Evolutionary conservation across 2,113 vertebrate genomes (phyloP), one percentile per base, ranked within the genome.

Genomic region (Piaya cayana): DNA sequence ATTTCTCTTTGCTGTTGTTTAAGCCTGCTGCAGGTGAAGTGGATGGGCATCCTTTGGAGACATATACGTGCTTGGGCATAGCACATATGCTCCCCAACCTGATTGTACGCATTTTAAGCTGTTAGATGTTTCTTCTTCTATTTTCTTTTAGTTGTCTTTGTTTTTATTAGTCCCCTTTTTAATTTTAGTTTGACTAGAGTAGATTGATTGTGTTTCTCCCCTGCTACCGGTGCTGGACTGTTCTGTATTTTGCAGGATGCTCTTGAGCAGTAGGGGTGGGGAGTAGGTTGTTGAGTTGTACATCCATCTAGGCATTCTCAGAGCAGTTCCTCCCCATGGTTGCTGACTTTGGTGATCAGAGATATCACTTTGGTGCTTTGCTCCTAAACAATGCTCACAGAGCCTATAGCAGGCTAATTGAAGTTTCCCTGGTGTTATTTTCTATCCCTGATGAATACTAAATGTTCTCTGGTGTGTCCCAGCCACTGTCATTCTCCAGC

Each of bases 221-320:
- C 7, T 0, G 2, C 21, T 29, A 29, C 23, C 0, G 26, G 53
- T 11, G 55, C 2, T 23, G 50, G 36, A 58, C 21, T 1, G 2
- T 14, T 53, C n/a, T 32, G 71, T 39, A 32, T 95, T 69, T 67
- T 50, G 32, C 68, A 86, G 39, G 56, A 83, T 65, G 60, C 27
- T 52, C 19, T 76, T 14, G 21, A n/a, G 15, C 67, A 86, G 42
- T 47, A 2, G 0, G 4, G 4, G 7, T 42, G 16, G 13, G 26
- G 23, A 86, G 20, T 16, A 39, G 67, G n/a, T 42, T 49, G 63
- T n/a, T 45, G 26, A 53, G 32, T 39, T 45, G 29, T 22, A 45
- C 43, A 23, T 29, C 59, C 53, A 26, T 36, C 18, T 60, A 45
- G n/a, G 42, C 4, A 16, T 23, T 67, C 22, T 15, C 0, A 0